phyloP scores from a whole-genome alignment of 2,113 vertebrate species.

The Microcebus griseorufus region DNA sequence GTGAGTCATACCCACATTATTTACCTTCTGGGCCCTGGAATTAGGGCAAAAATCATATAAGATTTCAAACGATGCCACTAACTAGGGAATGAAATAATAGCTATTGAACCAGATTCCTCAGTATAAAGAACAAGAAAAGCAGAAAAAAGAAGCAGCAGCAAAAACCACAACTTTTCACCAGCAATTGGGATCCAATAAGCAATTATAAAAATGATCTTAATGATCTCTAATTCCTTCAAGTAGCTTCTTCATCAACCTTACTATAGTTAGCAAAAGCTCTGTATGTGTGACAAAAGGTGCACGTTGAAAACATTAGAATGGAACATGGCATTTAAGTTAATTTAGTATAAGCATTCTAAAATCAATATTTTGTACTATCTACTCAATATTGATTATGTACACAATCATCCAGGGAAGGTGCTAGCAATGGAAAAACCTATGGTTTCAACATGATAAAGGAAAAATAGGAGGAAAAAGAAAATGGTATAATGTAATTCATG shows the following conservation, averaged over 20 bases:
- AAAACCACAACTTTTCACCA: neutral
- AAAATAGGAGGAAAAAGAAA: neutral
- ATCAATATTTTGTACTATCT: neutral
- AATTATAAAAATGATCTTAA: neutral
- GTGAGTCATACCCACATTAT: neutral
- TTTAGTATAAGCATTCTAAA: neutral
- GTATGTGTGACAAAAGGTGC: neutral
- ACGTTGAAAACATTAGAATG: neutral
- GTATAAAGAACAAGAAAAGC: neutral
- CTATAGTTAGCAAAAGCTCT: neutral
- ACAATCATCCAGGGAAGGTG: neutral
- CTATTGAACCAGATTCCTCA: neutral
- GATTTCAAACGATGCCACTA: neutral
- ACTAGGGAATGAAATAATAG: neutral
- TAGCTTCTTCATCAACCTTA: neutral
- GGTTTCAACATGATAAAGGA: neutral
- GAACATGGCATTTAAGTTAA: neutral
- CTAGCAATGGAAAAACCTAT: neutral
- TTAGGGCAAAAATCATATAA: neutral
- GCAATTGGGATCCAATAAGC: neutral
- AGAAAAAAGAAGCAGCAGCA: neutral
- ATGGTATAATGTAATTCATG: neutral
- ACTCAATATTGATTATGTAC: neutral
- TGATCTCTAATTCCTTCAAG: neutral
- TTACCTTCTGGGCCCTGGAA: neutral